Percentiles rank a stretch among this genome's conserved stretches.
phyloP scores from a whole-genome alignment of 2,888 invertebrate genomes.

The Drosophila fungiperda region DNA sequence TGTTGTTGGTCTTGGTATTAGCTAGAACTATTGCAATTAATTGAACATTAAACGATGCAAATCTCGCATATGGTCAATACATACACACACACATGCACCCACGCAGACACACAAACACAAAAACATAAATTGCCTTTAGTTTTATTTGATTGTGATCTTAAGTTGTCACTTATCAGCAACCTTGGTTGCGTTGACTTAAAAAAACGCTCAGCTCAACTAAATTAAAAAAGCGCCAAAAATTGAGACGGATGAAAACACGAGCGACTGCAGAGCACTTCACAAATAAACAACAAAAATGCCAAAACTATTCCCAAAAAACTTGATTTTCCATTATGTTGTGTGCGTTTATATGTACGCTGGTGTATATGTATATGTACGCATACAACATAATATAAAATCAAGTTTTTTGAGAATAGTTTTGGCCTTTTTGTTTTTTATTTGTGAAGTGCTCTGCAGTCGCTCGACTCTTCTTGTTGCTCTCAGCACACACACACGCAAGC shows the following conservation, averaged over 20 bases:
- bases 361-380: no score
- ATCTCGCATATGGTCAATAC: slow-evolving; percentile 59
- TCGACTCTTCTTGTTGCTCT: slow-evolving; percentile 25
- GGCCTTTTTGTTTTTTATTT: slow-evolving; percentile 27
- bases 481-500: slow-evolving; percentile 13
- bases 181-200: slow-evolving; percentile 70
- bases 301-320: no score
- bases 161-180: slow-evolving; percentile 56
- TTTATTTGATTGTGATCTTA: slow-evolving; percentile 62
- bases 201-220: slow-evolving; percentile 56
- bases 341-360: no score
- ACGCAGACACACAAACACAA: slow-evolving; percentile 12
- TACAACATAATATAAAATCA: slow-evolving; percentile 42
- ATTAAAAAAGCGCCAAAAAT: slow-evolving; percentile 49
- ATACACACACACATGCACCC: background rate
- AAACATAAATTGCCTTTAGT: slow-evolving; percentile 26
- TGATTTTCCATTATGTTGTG: no score
- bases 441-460: slow-evolving; percentile 16
- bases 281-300: no score
- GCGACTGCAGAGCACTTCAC: no score
- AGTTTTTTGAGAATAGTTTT: slow-evolving; percentile 51
- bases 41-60: slow-evolving; percentile 45
- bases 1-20: slow-evolving; percentile 38
- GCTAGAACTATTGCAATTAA: slow-evolving; percentile 38
- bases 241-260: slow-evolving; percentile 10